Conservation (phyloP, 2,888 invertebrate genomes). For the Trichacis sp. region DNA sequence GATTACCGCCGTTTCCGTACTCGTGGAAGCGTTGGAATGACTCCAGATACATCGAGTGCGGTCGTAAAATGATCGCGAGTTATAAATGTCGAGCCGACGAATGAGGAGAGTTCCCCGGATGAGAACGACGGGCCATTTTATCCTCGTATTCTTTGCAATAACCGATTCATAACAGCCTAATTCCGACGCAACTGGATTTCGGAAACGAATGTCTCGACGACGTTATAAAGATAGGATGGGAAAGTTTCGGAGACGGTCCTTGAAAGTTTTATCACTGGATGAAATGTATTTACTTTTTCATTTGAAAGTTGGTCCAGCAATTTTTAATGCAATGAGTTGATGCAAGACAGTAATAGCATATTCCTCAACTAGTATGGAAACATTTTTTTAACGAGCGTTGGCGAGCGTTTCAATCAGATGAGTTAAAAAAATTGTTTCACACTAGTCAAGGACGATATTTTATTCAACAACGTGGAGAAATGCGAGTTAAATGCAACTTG, state of each 20-base stretch:
- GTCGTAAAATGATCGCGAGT: constrained; percentile 18
- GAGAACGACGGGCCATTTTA: not conserved
- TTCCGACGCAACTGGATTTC: not conserved
- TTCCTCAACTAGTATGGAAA: too few relatives aligned
- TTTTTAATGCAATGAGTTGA: too few relatives aligned
- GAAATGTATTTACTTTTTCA: too few relatives aligned
- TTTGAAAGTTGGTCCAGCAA: too few relatives aligned
- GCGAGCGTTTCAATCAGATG: too few relatives aligned
- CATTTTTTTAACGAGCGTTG: too few relatives aligned
- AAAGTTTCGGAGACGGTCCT: not conserved
- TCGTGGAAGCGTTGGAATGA: constrained; percentile 16
- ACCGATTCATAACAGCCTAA: not conserved
- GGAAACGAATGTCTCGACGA: not conserved
- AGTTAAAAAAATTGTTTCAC: too few relatives aligned
- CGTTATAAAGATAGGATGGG: not conserved
- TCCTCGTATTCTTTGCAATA: not conserved
- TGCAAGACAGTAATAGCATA: too few relatives aligned
- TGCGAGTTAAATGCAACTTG: too few relatives aligned
- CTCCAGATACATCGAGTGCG: constrained; percentile 5
- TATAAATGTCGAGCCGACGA: constrained; percentile 8
- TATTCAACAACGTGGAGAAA: too few relatives aligned
- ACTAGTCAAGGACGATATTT: too few relatives aligned
- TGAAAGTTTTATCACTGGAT: not conserved
- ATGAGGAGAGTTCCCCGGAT: not conserved
- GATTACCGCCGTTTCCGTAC: constrained; percentile 24